These are phyloP conservation scores for Athripsodes cinereus DNA, from an alignment of 2,888 invertebrate species.

Conservation along the genomic window DNA sequence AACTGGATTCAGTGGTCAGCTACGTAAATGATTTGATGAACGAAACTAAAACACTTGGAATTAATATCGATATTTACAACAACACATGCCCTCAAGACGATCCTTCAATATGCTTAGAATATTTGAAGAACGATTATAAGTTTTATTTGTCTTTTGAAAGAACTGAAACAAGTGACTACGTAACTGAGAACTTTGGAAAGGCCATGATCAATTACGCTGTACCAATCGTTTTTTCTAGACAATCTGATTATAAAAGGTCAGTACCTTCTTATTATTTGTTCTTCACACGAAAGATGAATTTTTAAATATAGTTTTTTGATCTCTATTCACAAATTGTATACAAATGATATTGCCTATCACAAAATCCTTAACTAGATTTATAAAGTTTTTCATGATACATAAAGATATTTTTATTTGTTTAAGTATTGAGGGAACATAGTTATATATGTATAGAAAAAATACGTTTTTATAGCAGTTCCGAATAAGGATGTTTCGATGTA, in stretches of 20 bases:
- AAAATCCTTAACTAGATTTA: too few relatives aligned
- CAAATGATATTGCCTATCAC: too few relatives aligned
- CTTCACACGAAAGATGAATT: too few relatives aligned
- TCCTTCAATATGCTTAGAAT: constrained; percentile 30
- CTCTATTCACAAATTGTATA: too few relatives aligned
- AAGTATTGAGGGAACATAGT: too few relatives aligned
- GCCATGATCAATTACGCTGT: constrained; percentile 52
- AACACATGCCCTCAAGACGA: constrained; percentile 33
- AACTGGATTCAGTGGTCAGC: constrained; percentile 34
- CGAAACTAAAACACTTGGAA: constrained; percentile 31
- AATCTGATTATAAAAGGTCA: constrained; percentile 53
- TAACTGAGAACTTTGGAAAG: constrained; percentile 39
- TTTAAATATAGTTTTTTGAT: too few relatives aligned
- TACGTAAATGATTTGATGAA: constrained; percentile 31
- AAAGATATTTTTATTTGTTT: too few relatives aligned
- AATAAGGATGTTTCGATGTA: too few relatives aligned
- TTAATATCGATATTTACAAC: constrained; percentile 37
- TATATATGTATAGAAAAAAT: too few relatives aligned
- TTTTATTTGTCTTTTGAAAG: constrained; percentile 43
- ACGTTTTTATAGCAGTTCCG: too few relatives aligned
- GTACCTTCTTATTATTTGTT: too few relatives aligned
- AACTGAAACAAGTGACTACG: constrained; percentile 38
- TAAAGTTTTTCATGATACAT: too few relatives aligned
- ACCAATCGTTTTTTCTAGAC: constrained; percentile 58
- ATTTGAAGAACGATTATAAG: constrained; percentile 34